Percentiles rank a stretch among this genome's conserved stretches.
phyloP scores from a whole-genome alignment of 2,888 invertebrate genomes.

The Hartigia nigra region DNA sequence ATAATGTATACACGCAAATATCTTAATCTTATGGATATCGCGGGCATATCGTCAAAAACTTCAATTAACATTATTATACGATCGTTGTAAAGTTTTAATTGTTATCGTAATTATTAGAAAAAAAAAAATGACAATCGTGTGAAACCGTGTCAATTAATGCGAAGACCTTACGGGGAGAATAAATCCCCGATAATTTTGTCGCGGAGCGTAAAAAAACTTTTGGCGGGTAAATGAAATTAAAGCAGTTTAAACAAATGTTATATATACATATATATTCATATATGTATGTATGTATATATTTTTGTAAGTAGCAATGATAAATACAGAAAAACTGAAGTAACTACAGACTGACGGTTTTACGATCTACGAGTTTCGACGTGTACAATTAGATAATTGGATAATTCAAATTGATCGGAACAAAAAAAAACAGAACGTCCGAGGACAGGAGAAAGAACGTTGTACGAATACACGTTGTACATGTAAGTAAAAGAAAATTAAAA shows the following conservation, averaged over 20 bases:
- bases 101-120: background rate
- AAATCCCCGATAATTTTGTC: too few relatives aligned
- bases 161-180: too few relatives aligned
- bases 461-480: conserved; percentile 11
- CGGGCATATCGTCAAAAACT: background rate
- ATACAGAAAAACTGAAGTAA: conserved; percentile 24
- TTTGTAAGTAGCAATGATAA: conserved; percentile 20
- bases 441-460: conserved; percentile 12
- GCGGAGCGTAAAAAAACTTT: background rate
- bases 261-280: conserved; percentile 8
- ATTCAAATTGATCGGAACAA: background rate
- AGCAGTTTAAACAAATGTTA: conserved; percentile 1
- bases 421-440: background rate
- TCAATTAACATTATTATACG: background rate
- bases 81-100: background rate
- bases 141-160: background rate
- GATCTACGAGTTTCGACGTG: conserved; percentile 15
- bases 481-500: conserved; percentile 13
- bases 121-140: background rate
- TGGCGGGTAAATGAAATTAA: conserved; percentile 9
- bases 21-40: background rate
- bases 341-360: conserved; percentile 25
- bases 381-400: conserved; percentile 13
- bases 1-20: background rate
- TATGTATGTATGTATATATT: conserved; percentile 8